A percentile compares a stretch with the other conserved stretches of the same genome.
phyloP scores from a whole-genome alignment of 2,888 invertebrate genomes.

The Idaea straminata region DNA sequence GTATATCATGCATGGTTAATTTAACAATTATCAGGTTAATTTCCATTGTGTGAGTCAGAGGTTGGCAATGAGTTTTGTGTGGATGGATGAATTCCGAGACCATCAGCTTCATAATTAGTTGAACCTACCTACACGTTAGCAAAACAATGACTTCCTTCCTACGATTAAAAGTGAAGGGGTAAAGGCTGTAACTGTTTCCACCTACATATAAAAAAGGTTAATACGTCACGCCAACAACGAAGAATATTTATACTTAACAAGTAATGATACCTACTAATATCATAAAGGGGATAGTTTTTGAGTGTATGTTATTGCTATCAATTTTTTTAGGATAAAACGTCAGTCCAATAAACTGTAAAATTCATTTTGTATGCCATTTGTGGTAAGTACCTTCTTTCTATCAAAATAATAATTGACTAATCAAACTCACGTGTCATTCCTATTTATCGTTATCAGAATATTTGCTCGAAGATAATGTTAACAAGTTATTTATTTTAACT shows the following conservation, averaged over 20 bases:
- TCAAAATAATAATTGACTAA: neutral
- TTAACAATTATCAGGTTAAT: neutral
- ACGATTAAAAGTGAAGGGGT: neutral
- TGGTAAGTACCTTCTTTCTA: neutral
- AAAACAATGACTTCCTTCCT: neutral
- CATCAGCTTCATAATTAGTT: neutral
- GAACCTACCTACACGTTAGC: neutral
- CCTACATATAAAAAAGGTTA: neutral
- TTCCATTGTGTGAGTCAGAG: neutral
- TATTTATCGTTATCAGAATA: neutral
- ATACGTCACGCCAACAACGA: neutral
- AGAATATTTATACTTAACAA: neutral
- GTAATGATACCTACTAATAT: neutral
- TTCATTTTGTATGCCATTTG: no score
- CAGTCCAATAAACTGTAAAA: no score
- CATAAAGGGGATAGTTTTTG: no score
- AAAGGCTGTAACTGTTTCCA: neutral
- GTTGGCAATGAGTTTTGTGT: neutral
- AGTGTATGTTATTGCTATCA: no score
- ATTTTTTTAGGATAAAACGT: no score
- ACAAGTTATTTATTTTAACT: neutral
- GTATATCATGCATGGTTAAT: neutral
- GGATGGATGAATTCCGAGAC: neutral
- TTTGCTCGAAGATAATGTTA: slow-evolving; percentile 19
- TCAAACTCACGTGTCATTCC: slow-evolving; percentile 20